Percentiles rank a stretch among this genome's conserved stretches.
Evolutionary conservation across 2,113 vertebrate species (phyloP).

Genomic region (Brachirus orientalis): DNA sequence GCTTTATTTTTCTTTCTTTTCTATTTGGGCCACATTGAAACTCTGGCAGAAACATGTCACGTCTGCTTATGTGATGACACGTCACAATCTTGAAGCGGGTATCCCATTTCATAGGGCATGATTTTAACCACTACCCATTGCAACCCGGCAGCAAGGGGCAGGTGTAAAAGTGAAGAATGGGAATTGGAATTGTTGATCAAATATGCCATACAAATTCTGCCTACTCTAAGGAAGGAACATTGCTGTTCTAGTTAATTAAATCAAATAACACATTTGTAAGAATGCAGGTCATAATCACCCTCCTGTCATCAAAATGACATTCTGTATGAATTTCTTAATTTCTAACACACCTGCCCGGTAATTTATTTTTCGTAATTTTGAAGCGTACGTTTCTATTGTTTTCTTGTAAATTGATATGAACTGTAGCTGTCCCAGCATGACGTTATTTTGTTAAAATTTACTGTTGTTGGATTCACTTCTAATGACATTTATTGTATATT

Average conservation of each 20-base stretch:
- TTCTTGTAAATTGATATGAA: constrained; percentile 28
- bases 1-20: too few relatives aligned
- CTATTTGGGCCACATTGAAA: too few relatives aligned
- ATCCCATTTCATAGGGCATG: too few relatives aligned
- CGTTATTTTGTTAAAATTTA: constrained; percentile 33
- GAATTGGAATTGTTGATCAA: too few relatives aligned
- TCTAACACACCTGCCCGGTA: constrained; percentile 1
- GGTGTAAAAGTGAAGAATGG: too few relatives aligned
- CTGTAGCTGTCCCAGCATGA: constrained; percentile 26
- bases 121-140: too few relatives aligned
- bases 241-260: background rate
- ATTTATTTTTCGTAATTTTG: constrained; percentile 37
- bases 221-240: too few relatives aligned
- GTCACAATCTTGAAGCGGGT: too few relatives aligned
- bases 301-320: background rate
- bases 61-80: too few relatives aligned
- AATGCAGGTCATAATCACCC: constrained; percentile 1
- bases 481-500: constrained; percentile 16
- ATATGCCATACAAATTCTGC: too few relatives aligned
- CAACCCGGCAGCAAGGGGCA: too few relatives aligned
- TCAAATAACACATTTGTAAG: background rate
- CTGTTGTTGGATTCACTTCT: constrained; percentile 8
- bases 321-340: constrained; percentile 14
- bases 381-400: constrained; percentile 32
- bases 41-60: too few relatives aligned